Base-by-base conservation (phyloP, 2,797 vertebrate genomes). In the Melanotaenia pygmaea region DNA sequence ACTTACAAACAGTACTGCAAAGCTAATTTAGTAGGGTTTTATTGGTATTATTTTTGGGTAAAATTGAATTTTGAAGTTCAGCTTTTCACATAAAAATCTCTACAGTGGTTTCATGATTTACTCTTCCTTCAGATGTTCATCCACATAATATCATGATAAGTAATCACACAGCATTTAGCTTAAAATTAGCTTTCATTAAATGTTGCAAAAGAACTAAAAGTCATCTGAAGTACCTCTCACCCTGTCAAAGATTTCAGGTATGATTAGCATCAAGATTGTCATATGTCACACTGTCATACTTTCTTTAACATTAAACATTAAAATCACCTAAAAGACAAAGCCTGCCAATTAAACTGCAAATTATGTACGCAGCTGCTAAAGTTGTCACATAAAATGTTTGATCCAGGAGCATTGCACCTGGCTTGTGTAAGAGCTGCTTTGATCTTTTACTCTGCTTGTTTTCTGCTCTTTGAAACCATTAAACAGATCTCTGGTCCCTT, bases 331-430 rank as follows among this genome's bases (percentile, higher is more conserved):
- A 70, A 76, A 88, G 60, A 74, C 62, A 70, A 83, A 82, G 72
- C 57, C 75, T 16, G 59, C 35, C 26, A 69, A 28, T 80, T 59
- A 80, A 72, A 47, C 37, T 59, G 34, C 59, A 68, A 70, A 86
- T 89, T 73, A 86, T 81, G 67, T 69, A 74, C 9, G 38, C 70
- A 70, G 79, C 79, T 78, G 79, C 76, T 80, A 22, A 66, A 76
- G 76, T 76, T 58, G n/a, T 63, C 76, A 81, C 80, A 89, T 88
- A 74, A 93, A 89, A 88, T 88, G 56, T 80, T 81, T 84, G 70
- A 75, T 83, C 81, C 81, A 61, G 22, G 53, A 65, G 79, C 73
- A 65, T 81, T 82, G 91, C 92, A 93, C 91, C 92, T 93, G 94
- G 89, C 79, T 75, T 58, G 79, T 83, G 82, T 86, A 53, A 51